Percentiles rank a stretch among this genome's conserved stretches.
phyloP scores from a whole-genome alignment of 1,140 invertebrate species.

The Papilio polyxenes region DNA sequence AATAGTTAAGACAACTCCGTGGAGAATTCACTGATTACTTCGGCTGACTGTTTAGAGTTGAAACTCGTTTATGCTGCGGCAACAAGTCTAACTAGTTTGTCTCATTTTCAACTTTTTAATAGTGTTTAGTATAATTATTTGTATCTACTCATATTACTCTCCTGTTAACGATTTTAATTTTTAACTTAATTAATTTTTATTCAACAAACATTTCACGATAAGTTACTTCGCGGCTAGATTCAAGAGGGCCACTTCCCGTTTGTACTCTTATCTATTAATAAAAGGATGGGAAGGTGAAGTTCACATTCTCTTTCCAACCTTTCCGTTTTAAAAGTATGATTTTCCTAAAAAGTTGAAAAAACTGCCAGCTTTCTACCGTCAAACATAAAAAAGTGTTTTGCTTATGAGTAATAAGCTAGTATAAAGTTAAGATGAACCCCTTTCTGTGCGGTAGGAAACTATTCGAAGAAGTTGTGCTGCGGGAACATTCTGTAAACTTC shows the following conservation, averaged over 20 bases:
- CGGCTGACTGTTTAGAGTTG: constrained; percentile 30
- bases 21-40: constrained; percentile 36
- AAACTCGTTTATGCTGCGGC: constrained; percentile 23
- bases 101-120: constrained; percentile 6
- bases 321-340: no score
- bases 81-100: constrained; percentile 19
- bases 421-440: background rate
- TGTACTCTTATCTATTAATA: no score
- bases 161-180: no score
- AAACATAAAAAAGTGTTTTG: no score
- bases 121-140: background rate
- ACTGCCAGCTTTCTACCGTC: no score
- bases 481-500: background rate
- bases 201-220: no score
- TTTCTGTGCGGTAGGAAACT: background rate
- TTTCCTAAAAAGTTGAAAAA: no score
- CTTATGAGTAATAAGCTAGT: background rate
- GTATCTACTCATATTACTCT: background rate
- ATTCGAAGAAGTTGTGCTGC: background rate
- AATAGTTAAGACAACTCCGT: constrained; percentile 32
- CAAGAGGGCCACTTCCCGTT: no score
- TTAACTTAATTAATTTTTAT: no score
- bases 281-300: no score
- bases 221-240: no score
- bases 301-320: no score